Conservation (phyloP, 2,888 invertebrate genomes). For the Seira sanloemensis region DNA sequence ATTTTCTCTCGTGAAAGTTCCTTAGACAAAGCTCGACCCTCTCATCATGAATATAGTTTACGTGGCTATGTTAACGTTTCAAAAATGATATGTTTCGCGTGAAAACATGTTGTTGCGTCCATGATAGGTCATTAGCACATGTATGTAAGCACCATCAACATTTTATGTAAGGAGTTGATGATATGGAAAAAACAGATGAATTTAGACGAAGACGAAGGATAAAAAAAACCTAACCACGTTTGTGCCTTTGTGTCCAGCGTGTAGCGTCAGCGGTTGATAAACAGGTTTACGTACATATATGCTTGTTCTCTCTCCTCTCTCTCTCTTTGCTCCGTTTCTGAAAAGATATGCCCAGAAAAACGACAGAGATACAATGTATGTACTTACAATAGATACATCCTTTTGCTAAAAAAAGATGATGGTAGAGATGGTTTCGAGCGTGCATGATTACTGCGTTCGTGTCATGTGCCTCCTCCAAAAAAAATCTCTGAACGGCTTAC, state of each 20-base stretch:
- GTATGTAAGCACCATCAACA: neutral
- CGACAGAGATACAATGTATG: neutral
- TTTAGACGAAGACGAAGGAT: too few species aligned
- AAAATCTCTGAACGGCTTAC: slow-evolving; percentile 2
- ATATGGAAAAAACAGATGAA: too few species aligned
- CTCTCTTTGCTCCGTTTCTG: neutral
- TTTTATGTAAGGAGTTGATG: neutral
- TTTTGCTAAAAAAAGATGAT: too few species aligned
- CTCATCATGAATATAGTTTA: too few species aligned
- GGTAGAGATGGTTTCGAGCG: neutral
- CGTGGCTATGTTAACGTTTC: neutral
- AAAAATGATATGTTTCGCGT: neutral
- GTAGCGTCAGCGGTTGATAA: neutral
- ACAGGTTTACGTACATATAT: too few species aligned
- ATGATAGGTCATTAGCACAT: neutral
- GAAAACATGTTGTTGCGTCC: neutral
- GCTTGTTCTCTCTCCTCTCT: neutral
- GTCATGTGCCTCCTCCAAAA: slow-evolving; percentile 55
- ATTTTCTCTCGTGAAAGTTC: neutral
- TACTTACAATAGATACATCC: neutral
- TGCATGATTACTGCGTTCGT: slow-evolving; percentile 17
- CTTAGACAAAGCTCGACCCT: neutral
- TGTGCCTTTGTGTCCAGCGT: neutral
- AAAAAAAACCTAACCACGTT: neutral
- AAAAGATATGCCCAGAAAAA: neutral